These are phyloP conservation scores for Hermodice carunculata DNA, from an alignment of 2,888 invertebrate genomes.

Conservation along the genomic window DNA sequence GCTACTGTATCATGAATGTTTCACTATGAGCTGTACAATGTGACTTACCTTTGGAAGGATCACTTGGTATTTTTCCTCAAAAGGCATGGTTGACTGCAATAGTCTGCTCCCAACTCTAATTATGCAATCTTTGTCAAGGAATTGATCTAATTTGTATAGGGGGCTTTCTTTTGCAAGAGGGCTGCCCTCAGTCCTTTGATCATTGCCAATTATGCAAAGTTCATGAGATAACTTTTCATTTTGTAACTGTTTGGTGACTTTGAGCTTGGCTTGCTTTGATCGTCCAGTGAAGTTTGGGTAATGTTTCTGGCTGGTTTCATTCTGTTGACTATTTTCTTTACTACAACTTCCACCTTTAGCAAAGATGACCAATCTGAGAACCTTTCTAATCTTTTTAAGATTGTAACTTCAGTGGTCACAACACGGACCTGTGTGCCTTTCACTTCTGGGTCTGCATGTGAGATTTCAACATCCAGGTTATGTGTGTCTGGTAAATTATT, in stretches of 20 bases:
- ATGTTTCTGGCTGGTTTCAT: too few species aligned
- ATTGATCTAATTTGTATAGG: conserved; percentile 34
- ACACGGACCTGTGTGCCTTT: not conserved
- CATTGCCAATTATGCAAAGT: not conserved
- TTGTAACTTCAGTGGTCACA: not conserved
- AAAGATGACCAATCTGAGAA: conserved; percentile 21
- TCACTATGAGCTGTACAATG: conserved; percentile 23
- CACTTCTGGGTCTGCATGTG: conserved; percentile 27
- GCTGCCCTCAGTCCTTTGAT: not conserved
- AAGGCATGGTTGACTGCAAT: conserved; percentile 17
- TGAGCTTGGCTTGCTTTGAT: not conserved
- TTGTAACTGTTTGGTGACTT: not conserved
- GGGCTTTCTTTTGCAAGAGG: not conserved
- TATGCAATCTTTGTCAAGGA: conserved; percentile 29
- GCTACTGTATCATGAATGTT: conserved; percentile 1
- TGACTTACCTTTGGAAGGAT: conserved; percentile 40
- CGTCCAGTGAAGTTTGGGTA: too few species aligned
- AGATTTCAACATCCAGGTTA: not conserved
- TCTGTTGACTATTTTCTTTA: too few species aligned
- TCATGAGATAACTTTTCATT: conserved; percentile 9
- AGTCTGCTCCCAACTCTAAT: conserved; percentile 44
- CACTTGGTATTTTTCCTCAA: conserved; percentile 32
- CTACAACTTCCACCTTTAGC: conserved; percentile 4
- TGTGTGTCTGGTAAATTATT: not conserved
- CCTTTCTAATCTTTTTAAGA: not conserved